Evolutionary conservation across 1,140 invertebrate genomes (phyloP).

Genomic region (Augochlora pura): DNA sequence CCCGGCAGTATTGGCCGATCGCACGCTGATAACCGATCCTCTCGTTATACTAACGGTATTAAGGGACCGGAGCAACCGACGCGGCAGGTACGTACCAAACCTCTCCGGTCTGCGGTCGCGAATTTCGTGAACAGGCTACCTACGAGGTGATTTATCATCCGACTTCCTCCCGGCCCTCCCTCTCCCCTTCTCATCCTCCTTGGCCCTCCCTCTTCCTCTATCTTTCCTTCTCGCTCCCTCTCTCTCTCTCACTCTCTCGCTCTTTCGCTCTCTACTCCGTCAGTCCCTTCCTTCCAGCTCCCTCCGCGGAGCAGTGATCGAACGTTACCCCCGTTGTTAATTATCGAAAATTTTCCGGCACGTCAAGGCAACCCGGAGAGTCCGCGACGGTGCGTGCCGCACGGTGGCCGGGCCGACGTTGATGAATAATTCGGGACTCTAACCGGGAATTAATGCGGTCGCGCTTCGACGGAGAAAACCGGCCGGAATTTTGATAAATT

Average conservation of each 20-base stretch:
- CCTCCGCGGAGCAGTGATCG: conserved; percentile 22
- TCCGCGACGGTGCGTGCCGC: neutral
- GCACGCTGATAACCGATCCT: conserved; percentile 55
- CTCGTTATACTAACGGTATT: conserved; percentile 66
- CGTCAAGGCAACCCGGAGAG: neutral
- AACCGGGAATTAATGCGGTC: conserved; percentile 6
- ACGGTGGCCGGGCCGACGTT: neutral
- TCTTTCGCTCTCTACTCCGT: too few species aligned
- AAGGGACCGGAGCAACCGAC: conserved; percentile 42
- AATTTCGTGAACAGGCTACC: conserved; percentile 59
- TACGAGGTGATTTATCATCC: conserved; percentile 61
- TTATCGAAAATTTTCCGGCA: conserved; percentile 55
- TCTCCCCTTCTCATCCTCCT: neutral
- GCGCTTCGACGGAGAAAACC: neutral
- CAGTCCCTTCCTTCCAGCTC: too few species aligned
- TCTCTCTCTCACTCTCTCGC: neutral
- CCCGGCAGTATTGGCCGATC: conserved; percentile 63
- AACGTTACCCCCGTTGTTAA: conserved; percentile 53
- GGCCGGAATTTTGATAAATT: neutral
- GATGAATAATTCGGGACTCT: conserved; percentile 1
- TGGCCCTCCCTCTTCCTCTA: neutral
- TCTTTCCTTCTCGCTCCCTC: neutral
- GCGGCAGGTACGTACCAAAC: conserved; percentile 19
- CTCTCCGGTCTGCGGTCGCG: conserved; percentile 32
- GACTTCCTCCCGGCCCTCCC: neutral